Base-by-base conservation (phyloP, 2,797 vertebrate species). In the Pseudocheirus occidentalis region DNA sequence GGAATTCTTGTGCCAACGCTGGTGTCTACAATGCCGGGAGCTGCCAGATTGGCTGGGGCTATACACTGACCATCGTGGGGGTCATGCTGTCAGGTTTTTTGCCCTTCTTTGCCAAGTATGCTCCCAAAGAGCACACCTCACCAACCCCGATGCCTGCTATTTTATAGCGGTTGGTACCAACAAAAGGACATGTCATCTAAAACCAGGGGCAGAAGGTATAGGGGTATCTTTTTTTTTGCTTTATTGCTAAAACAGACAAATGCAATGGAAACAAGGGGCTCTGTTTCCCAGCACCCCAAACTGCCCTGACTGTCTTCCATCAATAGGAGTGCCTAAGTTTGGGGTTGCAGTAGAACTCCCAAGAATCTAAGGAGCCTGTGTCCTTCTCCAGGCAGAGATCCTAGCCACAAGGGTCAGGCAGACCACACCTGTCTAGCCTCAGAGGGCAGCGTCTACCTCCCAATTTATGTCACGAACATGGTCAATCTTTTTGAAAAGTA, bases 81-180 rank as follows among this genome's bases (percentile, higher is more conserved):
- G 99, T 99, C 96, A 99, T 99, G 99, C 99, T 99, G 98, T 99
- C 99, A 29, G 99, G 99, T 96, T 99, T 99, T 98, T 98, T 99
- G 98, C 99, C 99, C 96, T 99, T 99, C 98, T 99, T 99, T 97
- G 99, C 99, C 97, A 99, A 99, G 99, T 99, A 99, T 93, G 99
- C 99, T 97, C 99, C 99, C 5, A 99, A 99, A 99, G 99, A 99
- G 99, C 99, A 99, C 95, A 98, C 99, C 97, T 99, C 99, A 96
- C 99, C 99, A 54, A 99, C 99, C 94, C 99, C 99, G 11, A 98
- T 99, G 96, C 99, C 99, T 98, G 99, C 99, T 29, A 99, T 99
- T 98, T 99, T 99, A 99, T 99, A 99, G 99, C 98, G 98, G 97
- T 98, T 98, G 93, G 50, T 96, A 97, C 92, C 66, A 96, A 95